Conservation (phyloP, 2,888 invertebrate genomes). For the Clostera curtula region DNA sequence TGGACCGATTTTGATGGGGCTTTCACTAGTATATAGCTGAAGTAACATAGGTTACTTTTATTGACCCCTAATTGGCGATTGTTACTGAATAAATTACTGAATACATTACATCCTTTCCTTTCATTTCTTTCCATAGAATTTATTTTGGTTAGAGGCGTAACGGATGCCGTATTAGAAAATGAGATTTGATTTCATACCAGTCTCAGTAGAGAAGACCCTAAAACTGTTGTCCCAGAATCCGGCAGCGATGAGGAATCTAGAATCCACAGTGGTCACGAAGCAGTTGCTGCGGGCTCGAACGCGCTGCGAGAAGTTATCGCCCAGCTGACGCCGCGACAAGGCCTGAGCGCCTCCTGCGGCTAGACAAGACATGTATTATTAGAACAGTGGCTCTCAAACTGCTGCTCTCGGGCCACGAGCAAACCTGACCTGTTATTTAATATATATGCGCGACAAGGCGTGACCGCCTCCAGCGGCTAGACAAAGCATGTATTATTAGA, state of each 20-base stretch:
- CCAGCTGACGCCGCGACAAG: slow-evolving; percentile 89
- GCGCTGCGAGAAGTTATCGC: slow-evolving; percentile 98
- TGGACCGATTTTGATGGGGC: too few relatives aligned
- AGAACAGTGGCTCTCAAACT: too few relatives aligned
- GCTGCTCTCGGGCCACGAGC: too few relatives aligned
- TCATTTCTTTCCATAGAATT: too few relatives aligned
- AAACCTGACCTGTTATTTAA: too few relatives aligned
- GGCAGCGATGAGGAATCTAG: slow-evolving; percentile 96
- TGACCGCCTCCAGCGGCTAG: too few relatives aligned
- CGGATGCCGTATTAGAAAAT: not conserved
- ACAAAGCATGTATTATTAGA: too few relatives aligned
- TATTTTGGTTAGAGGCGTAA: not conserved
- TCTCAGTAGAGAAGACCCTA: slow-evolving; percentile 96
- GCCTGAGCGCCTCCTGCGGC: slow-evolving; percentile 87
- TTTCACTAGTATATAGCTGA: not conserved
- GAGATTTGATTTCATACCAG: slow-evolving; percentile 72
- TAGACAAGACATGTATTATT: too few relatives aligned
- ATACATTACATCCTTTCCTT: too few relatives aligned
- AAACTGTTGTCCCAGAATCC: slow-evolving; percentile 99
- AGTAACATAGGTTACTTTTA: not conserved
- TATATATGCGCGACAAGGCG: not conserved
- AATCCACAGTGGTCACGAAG: slow-evolving; percentile 98
- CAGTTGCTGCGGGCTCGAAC: slow-evolving; percentile 94
- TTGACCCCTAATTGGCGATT: too few relatives aligned
- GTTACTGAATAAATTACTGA: too few relatives aligned